Conservation (phyloP, 1,140 invertebrate genomes). For the Lordiphosa clarofinis region DNA sequence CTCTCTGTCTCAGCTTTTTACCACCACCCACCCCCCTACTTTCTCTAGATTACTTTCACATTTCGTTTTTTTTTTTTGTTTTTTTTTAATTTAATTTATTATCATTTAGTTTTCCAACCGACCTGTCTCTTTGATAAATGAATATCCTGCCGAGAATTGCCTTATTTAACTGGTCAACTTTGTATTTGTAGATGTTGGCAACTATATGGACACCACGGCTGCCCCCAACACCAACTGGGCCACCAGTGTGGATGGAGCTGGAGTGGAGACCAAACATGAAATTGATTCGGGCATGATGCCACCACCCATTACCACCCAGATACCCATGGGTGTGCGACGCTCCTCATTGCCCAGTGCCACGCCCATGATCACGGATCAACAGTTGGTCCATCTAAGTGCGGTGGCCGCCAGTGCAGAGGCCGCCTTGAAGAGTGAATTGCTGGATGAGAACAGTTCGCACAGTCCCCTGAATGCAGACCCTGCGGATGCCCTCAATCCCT, state of each 20-base stretch:
- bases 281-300: slow-evolving; percentile 83
- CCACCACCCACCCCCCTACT: slow-evolving; percentile 1
- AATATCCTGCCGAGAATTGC: too few relatives aligned
- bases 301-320: slow-evolving; percentile 81
- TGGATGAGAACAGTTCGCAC: slow-evolving; percentile 86
- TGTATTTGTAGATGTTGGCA: slow-evolving; percentile 60
- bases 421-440: slow-evolving; percentile 85
- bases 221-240: slow-evolving; percentile 13
- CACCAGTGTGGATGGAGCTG: slow-evolving; percentile 6
- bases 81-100: slow-evolving; percentile 8
- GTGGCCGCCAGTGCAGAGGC: slow-evolving; percentile 78
- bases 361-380: slow-evolving; percentile 74
- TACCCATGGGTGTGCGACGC: slow-evolving; percentile 81
- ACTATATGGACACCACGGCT: slow-evolving; percentile 64
- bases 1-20: too few relatives aligned
- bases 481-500: slow-evolving; percentile 48
- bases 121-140: slow-evolving; percentile 2
- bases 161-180: too few relatives aligned
- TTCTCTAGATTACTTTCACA: neutral
- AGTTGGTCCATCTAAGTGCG: slow-evolving; percentile 58
- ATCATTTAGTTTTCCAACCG: neutral
- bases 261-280: slow-evolving; percentile 80
- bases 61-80: slow-evolving; percentile 10
- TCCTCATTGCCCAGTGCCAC: slow-evolving; percentile 79
- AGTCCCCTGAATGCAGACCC: slow-evolving; percentile 80